Conservation (phyloP, 2,888 invertebrate genomes). For the Amphimallon solstitiale region DNA sequence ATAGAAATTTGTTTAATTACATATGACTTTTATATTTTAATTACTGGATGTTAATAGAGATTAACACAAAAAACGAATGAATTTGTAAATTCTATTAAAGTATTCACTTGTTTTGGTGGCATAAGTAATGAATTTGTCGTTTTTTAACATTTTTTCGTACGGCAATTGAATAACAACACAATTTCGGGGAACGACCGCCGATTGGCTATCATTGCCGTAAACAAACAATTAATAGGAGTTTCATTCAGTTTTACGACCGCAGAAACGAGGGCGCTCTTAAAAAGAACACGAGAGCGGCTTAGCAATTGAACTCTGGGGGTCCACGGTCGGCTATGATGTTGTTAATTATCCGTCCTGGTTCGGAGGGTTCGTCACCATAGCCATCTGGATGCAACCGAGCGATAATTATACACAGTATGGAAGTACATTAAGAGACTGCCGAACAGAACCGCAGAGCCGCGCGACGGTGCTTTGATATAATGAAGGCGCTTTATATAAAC, state of each 20-base stretch:
- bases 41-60: too few relatives aligned
- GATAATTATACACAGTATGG: constrained; percentile 10
- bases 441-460: neutral
- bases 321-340: neutral
- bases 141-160: neutral
- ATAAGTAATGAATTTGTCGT: neutral
- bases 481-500: constrained; percentile 8
- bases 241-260: constrained; percentile 6
- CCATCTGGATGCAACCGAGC: constrained; percentile 14
- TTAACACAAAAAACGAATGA: too few relatives aligned
- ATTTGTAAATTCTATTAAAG: too few relatives aligned
- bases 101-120: too few relatives aligned
- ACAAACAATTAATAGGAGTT: constrained; percentile 36
- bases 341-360: constrained; percentile 3
- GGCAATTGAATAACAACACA: constrained; percentile 7
- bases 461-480: neutral
- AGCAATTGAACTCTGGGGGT: constrained; percentile 7
- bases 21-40: too few relatives aligned
- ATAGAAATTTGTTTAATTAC: too few relatives aligned
- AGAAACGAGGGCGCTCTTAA: neutral
- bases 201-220: constrained; percentile 21
- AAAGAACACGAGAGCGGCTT: constrained; percentile 2
- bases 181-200: neutral
- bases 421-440: constrained; percentile 24
- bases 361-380: neutral